Base-by-base conservation (phyloP, 2,113 vertebrate genomes). In the Ellobius talpinus region DNA sequence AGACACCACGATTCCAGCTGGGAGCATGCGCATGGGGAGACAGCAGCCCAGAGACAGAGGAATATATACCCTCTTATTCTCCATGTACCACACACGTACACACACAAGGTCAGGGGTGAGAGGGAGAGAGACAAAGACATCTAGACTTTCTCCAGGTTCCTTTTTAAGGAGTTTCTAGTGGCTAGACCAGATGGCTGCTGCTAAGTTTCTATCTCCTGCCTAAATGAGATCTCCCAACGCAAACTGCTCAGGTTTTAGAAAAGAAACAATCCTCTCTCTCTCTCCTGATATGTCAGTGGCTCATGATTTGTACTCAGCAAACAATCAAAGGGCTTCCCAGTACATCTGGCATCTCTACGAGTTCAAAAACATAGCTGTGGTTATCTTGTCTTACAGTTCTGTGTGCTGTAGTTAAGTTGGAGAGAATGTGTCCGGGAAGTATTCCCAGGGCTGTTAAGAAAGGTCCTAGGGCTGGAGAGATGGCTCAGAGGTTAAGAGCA, bases 211-310 rank as follows among this genome's bases (percentile, higher is more conserved):
- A 55, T 90, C 42, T 93, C 74, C 21, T 42, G 36, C 45, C 31
- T 66, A 21, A 94, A 81, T 45, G 55, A 79, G 7, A 33, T 94
- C 76, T 95, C 89, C 55, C 92, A 42, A 89, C 9, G 81, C 55
- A 96, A 95, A 96, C 42, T 42, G 68, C 52, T 74, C 50, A 73
- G 33, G 50, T 55, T 88, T 73, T 29, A 55, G 36, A 73, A 52
- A 50, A 89, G 50, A 81, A 96, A 76, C 4, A 93, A 26, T 76
- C 88, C 58, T 33, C 65, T 91, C 95, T 82, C 4, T 47, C 58
- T 58, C 45, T 82, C 45, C 21, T 63, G 77, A 42, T 61, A 79
- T n/a, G 45, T 65, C 52, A 42, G 2, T 90, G 39, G n/a, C 47
- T 95, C 39, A 70, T 16, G 33, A 63, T 90, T 81, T 90, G 12